Evolutionary conservation across 2,797 vertebrate species (phyloP), one percentile per base, ranked within the genome.

Genomic region (Myripristis jacobus): DNA sequence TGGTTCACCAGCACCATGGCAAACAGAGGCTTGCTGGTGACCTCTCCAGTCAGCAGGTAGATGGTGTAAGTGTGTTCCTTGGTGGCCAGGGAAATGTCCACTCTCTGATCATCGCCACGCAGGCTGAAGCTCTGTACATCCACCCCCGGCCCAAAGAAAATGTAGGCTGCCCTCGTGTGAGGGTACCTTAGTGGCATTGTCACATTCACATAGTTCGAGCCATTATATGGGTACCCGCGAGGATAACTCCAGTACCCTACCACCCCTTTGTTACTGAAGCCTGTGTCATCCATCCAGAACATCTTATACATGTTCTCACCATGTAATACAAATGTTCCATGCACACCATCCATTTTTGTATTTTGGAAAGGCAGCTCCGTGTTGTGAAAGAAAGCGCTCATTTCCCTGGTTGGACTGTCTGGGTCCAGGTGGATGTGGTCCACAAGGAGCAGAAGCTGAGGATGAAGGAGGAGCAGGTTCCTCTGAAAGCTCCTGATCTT

Each of bases 241-340:
- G 97, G 97, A 75, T 99, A 99, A 12, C 88, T 92, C 92, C 94
- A 94, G 27, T 97, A 98, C 43, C 94, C 90, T 2, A 96, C 84
- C 25, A 85, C 86, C 44, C 93, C 98, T 83, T 93, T 95, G 83
- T 94, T 94, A 9, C 98, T 98, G 85, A 89, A 92, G 50, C 96
- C 97, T 3, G 94, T 95, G 77, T 99, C 98, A 0, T 99, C 98
- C 95, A 96, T 95, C 98, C 98, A 99, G 89, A 96, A 98, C 96
- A 99, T 97, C 85, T 95, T 96, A 84, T 97, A 99, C 0, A 91
- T 87, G 24, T 96, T 95, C 27, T 94, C 92, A 10, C 92, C 93
- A 1, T 98, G 95, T 70, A 90, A 90, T 50, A 98, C 90, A 59
- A 95, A 95, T 2, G 96, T 97, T 34, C 98, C 98, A 0, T 98